These are phyloP conservation scores for Cenopis cana DNA, from an alignment of 2,888 invertebrate species.

Conservation along the genomic window DNA sequence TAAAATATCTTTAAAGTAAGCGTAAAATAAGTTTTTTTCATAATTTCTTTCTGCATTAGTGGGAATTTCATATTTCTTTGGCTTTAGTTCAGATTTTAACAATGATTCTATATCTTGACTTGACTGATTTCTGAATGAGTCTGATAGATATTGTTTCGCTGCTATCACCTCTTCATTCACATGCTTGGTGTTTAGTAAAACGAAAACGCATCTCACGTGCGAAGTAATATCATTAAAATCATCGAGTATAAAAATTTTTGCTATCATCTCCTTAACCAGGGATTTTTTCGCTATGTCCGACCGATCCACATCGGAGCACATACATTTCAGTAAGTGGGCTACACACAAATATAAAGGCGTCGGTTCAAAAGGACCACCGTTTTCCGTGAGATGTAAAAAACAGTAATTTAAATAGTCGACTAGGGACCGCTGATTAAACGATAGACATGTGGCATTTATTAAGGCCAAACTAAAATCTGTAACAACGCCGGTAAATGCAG, in stretches of 20 bases:
- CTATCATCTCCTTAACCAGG: not conserved
- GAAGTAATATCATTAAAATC: not conserved
- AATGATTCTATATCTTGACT: not conserved
- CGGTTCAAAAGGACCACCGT: not conserved
- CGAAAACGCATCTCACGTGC: not conserved
- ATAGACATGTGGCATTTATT: constrained; percentile 10
- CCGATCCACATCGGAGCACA: constrained; percentile 3
- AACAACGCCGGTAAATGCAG: constrained; percentile 17
- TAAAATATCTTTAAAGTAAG: too few relatives aligned
- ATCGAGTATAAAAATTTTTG: not conserved
- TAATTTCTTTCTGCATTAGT: not conserved
- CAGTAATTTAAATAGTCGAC: constrained; percentile 11
- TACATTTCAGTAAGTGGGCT: constrained; percentile 13
- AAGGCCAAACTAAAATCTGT: constrained; percentile 24
- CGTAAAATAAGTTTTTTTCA: too few relatives aligned
- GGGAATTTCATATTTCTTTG: not conserved
- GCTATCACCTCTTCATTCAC: not conserved
- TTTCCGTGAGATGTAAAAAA: constrained; percentile 1
- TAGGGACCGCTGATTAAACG: constrained; percentile 8
- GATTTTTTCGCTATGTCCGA: not conserved
- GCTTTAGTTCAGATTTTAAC: not conserved
- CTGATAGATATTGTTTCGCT: not conserved
- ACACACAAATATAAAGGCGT: constrained; percentile 21
- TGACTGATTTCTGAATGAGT: not conserved
- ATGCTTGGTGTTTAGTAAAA: not conserved